phyloP scores from a whole-genome alignment of 35 echinoderm and acorn worm genomes.

The Amphiura filiformis region DNA sequence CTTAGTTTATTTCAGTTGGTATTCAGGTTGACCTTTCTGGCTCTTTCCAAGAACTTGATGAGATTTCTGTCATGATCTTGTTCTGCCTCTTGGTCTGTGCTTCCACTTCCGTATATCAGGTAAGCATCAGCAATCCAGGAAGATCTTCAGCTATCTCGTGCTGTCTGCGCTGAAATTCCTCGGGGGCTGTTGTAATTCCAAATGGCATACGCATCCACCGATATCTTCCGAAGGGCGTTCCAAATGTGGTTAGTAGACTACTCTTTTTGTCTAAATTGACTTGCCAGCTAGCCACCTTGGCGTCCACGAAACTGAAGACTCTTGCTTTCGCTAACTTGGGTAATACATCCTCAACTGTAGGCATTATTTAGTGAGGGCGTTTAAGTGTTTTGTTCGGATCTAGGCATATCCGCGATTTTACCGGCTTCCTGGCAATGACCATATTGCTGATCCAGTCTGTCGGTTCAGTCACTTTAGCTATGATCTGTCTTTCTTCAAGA shows the following conservation, averaged over 20 bases:
- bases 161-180: constrained; percentile 61
- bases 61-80: constrained; percentile 45
- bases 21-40: constrained; percentile 54
- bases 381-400: constrained; percentile 52
- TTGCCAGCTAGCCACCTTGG: constrained; percentile 40
- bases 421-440: constrained; percentile 44
- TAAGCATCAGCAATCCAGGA: constrained; percentile 29
- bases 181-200: constrained; percentile 42
- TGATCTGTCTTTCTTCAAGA: constrained; percentile 23
- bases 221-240: constrained; percentile 49
- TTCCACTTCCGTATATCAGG: constrained; percentile 46
- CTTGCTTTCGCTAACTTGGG: constrained; percentile 37
- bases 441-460: constrained; percentile 55
- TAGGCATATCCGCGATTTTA: constrained; percentile 48
- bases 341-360: constrained; percentile 35
- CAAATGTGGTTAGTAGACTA: constrained; percentile 35
- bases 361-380: constrained; percentile 36
- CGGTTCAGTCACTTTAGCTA: constrained; percentile 37
- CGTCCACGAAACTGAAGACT: constrained; percentile 39
- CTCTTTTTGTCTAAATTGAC: constrained; percentile 48
- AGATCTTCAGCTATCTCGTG: constrained; percentile 45
- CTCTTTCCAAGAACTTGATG: constrained; percentile 24
- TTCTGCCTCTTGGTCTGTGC: not conserved
- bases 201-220: constrained; percentile 57
- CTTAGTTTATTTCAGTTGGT: constrained; percentile 44